Evolutionary conservation across 2,888 invertebrate genomes (phyloP).

Genomic region (Dromius quadrimaculatus): DNA sequence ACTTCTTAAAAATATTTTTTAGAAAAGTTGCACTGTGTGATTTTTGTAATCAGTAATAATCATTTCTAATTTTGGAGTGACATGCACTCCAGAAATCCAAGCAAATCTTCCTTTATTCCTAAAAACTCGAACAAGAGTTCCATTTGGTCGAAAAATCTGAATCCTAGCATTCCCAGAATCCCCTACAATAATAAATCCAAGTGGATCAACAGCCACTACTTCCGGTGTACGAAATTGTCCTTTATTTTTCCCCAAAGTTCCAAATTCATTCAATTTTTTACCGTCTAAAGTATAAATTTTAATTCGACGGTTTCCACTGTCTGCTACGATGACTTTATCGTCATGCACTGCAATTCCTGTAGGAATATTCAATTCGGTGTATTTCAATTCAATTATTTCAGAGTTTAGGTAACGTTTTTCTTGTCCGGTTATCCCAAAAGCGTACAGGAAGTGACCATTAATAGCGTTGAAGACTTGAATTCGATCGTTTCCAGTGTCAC

Average conservation of each 20-base stretch:
- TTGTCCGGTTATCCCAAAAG: conserved; percentile 70
- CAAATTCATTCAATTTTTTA: conserved; percentile 73
- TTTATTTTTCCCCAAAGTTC: conserved; percentile 74
- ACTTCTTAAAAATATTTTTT: conserved; percentile 53
- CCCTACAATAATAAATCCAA: conserved; percentile 82
- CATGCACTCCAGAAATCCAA: conserved; percentile 78
- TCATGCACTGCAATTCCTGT: conserved; percentile 76
- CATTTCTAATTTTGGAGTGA: conserved; percentile 73
- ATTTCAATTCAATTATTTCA: conserved; percentile 58
- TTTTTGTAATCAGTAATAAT: conserved; percentile 74
- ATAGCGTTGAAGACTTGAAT: conserved; percentile 71
- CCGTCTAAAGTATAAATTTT: conserved; percentile 72
- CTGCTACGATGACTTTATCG: conserved; percentile 71
- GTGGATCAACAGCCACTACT: conserved; percentile 77
- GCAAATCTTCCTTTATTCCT: conserved; percentile 72
- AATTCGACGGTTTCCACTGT: conserved; percentile 80
- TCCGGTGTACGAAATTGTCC: conserved; percentile 82
- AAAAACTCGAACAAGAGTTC: conserved; percentile 76
- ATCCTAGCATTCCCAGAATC: conserved; percentile 83
- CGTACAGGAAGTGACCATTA: conserved; percentile 72
- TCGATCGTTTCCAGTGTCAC: conserved; percentile 84
- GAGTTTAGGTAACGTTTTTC: conserved; percentile 63
- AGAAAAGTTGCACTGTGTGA: conserved; percentile 67
- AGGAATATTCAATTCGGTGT: conserved; percentile 77
- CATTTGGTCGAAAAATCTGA: conserved; percentile 80